phyloP scores from a whole-genome alignment of 2,113 vertebrate species.

The Colossoma macropomum region DNA sequence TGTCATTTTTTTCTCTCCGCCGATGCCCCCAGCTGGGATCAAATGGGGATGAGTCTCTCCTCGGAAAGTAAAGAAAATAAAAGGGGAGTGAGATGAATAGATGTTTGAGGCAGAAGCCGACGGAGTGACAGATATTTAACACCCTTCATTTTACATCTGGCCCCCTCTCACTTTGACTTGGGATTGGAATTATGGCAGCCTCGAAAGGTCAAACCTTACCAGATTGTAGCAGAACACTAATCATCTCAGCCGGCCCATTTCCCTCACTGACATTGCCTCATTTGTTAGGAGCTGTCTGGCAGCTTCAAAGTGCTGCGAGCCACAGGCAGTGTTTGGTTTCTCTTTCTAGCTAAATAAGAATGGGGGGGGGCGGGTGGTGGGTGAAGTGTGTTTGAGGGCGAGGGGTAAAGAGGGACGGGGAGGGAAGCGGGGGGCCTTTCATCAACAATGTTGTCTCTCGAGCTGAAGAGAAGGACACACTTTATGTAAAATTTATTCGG shows the following conservation, averaged over 20 bases:
- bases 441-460: conserved; percentile 42
- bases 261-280: conserved; percentile 61
- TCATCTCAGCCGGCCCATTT: conserved; percentile 71
- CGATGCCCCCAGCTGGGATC: conserved; percentile 18
- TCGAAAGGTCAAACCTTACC: conserved; percentile 74
- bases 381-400: conserved; percentile 12
- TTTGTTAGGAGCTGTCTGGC: conserved; percentile 59
- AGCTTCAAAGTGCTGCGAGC: conserved; percentile 51
- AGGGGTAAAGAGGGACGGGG: not conserved
- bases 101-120: conserved; percentile 39
- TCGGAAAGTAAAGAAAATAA: conserved; percentile 48
- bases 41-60: conserved; percentile 45
- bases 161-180: conserved; percentile 54
- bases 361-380: not conserved
- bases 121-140: conserved; percentile 54
- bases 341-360: conserved; percentile 52
- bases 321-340: conserved; percentile 53
- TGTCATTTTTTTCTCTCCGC: conserved; percentile 20
- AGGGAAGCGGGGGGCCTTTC: not conserved
- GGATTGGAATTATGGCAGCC: conserved; percentile 60
- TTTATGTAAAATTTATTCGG: conserved; percentile 46
- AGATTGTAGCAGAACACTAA: conserved; percentile 70
- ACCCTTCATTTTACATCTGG: conserved; percentile 53
- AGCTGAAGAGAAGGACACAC: conserved; percentile 45
- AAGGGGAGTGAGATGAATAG: conserved; percentile 33